A percentile compares a stretch with the other conserved stretches of the same genome.
Evolutionary conservation across 1,140 invertebrate species (phyloP).

Genomic region (Myzus persicae): DNA sequence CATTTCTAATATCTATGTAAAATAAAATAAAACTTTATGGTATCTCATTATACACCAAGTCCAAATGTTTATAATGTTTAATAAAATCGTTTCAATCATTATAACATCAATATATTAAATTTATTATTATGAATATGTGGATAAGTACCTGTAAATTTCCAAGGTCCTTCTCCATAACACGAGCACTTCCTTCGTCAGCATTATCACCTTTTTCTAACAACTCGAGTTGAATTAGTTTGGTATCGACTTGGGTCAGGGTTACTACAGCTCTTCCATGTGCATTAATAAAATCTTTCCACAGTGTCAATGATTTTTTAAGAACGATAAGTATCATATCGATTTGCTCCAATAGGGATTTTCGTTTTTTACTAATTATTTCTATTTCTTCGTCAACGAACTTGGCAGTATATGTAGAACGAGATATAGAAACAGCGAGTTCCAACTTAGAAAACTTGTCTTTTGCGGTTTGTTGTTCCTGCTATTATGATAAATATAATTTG

Average conservation of each 20-base stretch:
- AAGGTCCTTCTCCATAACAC: slow-evolving; percentile 57
- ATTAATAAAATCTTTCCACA: slow-evolving; percentile 72
- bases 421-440: slow-evolving; percentile 64
- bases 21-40: slow-evolving; percentile 18
- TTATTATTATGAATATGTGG: neutral
- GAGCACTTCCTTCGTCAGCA: slow-evolving; percentile 60
- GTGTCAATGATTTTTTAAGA: slow-evolving; percentile 25
- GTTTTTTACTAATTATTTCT: slow-evolving; percentile 63
- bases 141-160: slow-evolving; percentile 58
- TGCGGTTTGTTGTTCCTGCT: slow-evolving; percentile 46
- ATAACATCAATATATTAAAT: neutral
- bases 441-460: slow-evolving; percentile 63
- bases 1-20: slow-evolving; percentile 68
- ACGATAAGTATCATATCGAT: neutral
- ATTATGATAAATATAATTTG: slow-evolving; percentile 8
- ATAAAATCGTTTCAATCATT: neutral
- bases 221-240: slow-evolving; percentile 73
- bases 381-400: slow-evolving; percentile 66
- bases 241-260: slow-evolving; percentile 74
- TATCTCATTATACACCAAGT: too few relatives aligned
- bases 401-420: slow-evolving; percentile 67
- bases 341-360: slow-evolving; percentile 64
- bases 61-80: neutral
- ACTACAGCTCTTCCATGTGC: slow-evolving; percentile 76
- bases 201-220: slow-evolving; percentile 69